A percentile compares a stretch with the other conserved stretches of the same genome.
These are phyloP conservation scores for Daphoenositta chrysoptera DNA, from an alignment of 2,113 vertebrate genomes.

Conservation along the genomic window DNA sequence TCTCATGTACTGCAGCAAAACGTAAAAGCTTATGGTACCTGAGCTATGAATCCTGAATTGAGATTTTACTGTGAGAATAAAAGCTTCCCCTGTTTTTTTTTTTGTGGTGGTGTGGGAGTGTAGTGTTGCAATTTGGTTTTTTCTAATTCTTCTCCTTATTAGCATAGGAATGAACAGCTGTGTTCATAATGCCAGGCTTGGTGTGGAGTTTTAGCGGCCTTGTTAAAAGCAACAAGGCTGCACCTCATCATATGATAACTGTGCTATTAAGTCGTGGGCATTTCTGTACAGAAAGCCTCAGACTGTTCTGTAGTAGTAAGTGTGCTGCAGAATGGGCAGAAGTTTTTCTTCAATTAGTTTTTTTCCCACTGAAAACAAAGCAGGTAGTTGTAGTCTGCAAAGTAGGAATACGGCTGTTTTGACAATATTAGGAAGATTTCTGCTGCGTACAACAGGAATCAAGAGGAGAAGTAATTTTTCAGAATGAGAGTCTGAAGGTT, in stretches of 20 bases:
- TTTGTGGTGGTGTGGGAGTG: not conserved
- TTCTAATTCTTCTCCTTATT: not conserved
- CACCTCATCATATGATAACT: not conserved
- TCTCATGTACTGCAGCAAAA: not conserved
- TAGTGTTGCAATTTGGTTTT: not conserved
- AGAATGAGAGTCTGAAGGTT: not conserved
- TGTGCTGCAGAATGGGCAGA: not conserved
- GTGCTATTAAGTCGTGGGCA: not conserved
- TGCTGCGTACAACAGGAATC: not conserved
- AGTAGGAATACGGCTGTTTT: not conserved
- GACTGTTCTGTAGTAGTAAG: not conserved
- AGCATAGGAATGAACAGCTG: not conserved
- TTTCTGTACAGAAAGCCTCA: not conserved
- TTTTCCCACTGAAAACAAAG: not conserved
- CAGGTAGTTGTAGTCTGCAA: not conserved
- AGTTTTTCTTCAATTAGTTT: not conserved
- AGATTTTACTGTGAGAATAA: not conserved
- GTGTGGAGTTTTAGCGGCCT: not conserved
- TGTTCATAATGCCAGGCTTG: not conserved
- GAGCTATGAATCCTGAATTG: not conserved
- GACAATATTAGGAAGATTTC: not conserved
- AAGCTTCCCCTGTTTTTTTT: not conserved
- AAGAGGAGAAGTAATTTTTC: not conserved
- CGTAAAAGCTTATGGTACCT: not conserved
- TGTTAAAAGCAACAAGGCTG: not conserved